Evolutionary conservation across 2,888 invertebrate species (phyloP).

Genomic region (Drepana falcataria): DNA sequence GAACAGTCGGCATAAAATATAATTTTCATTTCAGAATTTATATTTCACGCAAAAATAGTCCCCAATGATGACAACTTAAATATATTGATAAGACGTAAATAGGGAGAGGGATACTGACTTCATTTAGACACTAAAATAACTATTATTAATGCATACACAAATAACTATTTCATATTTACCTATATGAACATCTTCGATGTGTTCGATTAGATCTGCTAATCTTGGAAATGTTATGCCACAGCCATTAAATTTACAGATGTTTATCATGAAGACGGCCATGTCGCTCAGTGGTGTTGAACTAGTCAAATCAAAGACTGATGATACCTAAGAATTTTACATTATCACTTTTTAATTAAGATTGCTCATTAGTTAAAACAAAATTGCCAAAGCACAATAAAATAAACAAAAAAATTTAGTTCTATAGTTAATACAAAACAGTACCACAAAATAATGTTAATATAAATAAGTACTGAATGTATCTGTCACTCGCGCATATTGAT

Average conservation of each 20-base stretch:
- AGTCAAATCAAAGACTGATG: conserved; percentile 52
- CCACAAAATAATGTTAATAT: conserved; percentile 5
- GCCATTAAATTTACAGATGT: conserved; percentile 92
- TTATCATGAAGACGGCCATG: conserved; percentile 94
- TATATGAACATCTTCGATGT: conserved; percentile 92
- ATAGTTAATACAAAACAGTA: not conserved
- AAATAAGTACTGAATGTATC: conserved; percentile 32
- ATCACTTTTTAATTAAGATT: conserved; percentile 9
- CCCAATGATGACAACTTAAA: conserved; percentile 68
- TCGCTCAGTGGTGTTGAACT: conserved; percentile 62
- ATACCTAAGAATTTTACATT: conserved; percentile 11
- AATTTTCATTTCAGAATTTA: conserved; percentile 10
- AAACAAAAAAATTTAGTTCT: conserved; percentile 4
- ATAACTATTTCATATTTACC: conserved; percentile 79
- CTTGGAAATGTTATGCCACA: conserved; percentile 91
- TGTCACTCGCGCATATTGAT: conserved; percentile 59
- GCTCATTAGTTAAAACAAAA: not conserved
- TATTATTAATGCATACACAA: conserved; percentile 17
- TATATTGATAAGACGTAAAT: conserved; percentile 66
- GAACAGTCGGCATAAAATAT: too few species aligned
- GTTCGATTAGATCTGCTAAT: conserved; percentile 89
- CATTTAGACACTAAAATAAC: conserved; percentile 33
- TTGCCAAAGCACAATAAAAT: not conserved
- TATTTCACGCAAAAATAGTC: conserved; percentile 43
- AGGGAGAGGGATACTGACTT: conserved; percentile 52